These are phyloP conservation scores for Neofelis nebulosa DNA, from an alignment of 2,113 vertebrate genomes.

Conservation along the genomic window DNA sequence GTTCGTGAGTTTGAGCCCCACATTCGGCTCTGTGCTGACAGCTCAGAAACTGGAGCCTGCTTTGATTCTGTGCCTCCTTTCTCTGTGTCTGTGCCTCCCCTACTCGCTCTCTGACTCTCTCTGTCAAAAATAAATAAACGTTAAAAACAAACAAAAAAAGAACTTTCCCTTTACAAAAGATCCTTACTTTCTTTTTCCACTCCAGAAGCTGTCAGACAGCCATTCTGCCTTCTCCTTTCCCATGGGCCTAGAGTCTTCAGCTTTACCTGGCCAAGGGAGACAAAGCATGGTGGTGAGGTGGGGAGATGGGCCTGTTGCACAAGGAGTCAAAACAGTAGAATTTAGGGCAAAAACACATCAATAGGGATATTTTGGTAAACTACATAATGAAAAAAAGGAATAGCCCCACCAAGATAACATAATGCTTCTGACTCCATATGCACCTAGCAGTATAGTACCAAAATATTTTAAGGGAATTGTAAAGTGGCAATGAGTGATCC, in stretches of 20 bases:
- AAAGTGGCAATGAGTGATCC: neutral
- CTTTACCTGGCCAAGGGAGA: neutral
- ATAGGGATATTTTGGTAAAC: neutral
- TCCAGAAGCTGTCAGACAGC: neutral
- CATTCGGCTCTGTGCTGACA: no score
- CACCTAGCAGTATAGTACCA: neutral
- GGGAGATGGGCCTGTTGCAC: no score
- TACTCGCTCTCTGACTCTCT: no score
- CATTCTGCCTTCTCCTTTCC: neutral
- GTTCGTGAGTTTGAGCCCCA: no score
- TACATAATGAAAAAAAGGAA: neutral
- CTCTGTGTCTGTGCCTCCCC: no score
- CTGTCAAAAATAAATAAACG: no score
- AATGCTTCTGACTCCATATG: neutral
- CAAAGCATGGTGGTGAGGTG: no score
- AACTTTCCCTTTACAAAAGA: neutral
- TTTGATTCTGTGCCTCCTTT: no score
- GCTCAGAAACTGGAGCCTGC: no score
- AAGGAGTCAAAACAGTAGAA: neutral
- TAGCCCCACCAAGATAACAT: neutral
- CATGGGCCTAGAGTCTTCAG: neutral
- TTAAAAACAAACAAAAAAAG: neutral
- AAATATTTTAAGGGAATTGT: neutral
- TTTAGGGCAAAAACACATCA: slow-evolving; percentile 19
- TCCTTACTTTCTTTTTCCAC: neutral